Percentiles rank a stretch among this genome's conserved stretches.
phyloP scores from a whole-genome alignment of 1,140 invertebrate species.

The Acromyrmex charruanus region DNA sequence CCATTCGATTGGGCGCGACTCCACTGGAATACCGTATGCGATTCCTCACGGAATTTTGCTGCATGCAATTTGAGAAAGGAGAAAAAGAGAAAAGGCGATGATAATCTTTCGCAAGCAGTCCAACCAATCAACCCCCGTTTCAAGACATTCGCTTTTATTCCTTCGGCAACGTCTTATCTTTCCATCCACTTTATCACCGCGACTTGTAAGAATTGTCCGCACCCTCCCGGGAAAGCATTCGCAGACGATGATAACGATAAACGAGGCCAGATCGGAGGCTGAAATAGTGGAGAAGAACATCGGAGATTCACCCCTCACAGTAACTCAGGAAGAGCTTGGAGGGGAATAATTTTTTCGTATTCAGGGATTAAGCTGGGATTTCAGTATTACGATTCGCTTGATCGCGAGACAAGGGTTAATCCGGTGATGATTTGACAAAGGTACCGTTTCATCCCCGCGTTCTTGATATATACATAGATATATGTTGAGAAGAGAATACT shows the following conservation, averaged over 20 bases:
- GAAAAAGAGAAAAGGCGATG: not conserved
- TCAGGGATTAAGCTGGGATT: conserved; percentile 67
- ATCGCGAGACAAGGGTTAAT: conserved; percentile 67
- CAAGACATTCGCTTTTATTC: conserved; percentile 56
- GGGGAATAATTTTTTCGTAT: conserved; percentile 57
- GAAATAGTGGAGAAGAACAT: not conserved
- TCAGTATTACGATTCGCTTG: conserved; percentile 33
- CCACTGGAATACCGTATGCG: conserved; percentile 32
- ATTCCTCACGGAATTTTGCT: conserved; percentile 13
- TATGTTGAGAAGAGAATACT: not conserved
- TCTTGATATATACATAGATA: not conserved
- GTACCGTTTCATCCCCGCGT: not conserved
- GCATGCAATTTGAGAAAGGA: conserved; percentile 37
- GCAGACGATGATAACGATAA: conserved; percentile 61
- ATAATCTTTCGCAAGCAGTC: conserved; percentile 5
- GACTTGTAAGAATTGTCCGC: conserved; percentile 60
- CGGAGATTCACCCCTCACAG: not conserved
- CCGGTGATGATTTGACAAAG: conserved; percentile 60
- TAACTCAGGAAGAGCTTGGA: not conserved
- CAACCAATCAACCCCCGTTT: not conserved
- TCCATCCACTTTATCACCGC: conserved; percentile 56
- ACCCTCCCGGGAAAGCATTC: conserved; percentile 35
- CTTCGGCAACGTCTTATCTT: conserved; percentile 58
- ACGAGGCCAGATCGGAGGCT: conserved; percentile 4
- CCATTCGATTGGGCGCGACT: conserved; percentile 17